phyloP scores from a whole-genome alignment of 1,140 invertebrate genomes.

The Sitophilus oryzae region DNA sequence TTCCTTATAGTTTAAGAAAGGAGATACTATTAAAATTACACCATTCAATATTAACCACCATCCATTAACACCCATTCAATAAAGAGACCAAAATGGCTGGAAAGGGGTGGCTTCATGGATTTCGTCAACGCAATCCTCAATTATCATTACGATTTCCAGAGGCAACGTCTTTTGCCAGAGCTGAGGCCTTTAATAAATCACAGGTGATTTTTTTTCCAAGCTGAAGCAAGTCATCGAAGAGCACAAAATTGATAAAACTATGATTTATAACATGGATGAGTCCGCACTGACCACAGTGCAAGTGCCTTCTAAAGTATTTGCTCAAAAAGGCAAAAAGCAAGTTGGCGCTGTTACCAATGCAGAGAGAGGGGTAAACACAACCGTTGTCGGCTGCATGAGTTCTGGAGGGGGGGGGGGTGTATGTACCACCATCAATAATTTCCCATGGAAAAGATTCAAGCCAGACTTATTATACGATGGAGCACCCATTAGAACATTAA shows the following conservation, averaged over 20 bases:
- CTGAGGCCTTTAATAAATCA: too few relatives aligned
- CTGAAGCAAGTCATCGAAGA: slow-evolving; percentile 32
- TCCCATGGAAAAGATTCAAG: slow-evolving; percentile 25
- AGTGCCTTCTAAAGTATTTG: slow-evolving; percentile 29
- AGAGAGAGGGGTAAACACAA: slow-evolving; percentile 36
- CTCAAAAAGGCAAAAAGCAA: slow-evolving; percentile 32
- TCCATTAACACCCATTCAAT: too few relatives aligned
- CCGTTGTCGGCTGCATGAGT: slow-evolving; percentile 31
- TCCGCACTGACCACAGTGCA: slow-evolving; percentile 32
- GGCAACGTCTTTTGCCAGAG: too few relatives aligned
- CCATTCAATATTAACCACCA: too few relatives aligned
- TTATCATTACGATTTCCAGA: too few relatives aligned
- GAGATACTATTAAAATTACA: too few relatives aligned
- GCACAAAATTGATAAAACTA: slow-evolving; percentile 32
- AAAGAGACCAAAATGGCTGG: too few relatives aligned
- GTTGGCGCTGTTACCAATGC: slow-evolving; percentile 35
- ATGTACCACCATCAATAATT: slow-evolving; percentile 33
- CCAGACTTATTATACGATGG: slow-evolving; percentile 11
- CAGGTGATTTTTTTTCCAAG: too few relatives aligned
- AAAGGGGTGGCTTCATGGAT: too few relatives aligned
- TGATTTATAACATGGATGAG: slow-evolving; percentile 37
- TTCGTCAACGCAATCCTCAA: too few relatives aligned
- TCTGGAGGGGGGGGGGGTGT: slow-evolving; percentile 36
- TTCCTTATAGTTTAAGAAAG: too few relatives aligned
- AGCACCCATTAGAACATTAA: slow-evolving; percentile 3